Evolutionary conservation across 2,113 vertebrate genomes (phyloP).

Genomic region (Chrysochloris asiatica): DNA sequence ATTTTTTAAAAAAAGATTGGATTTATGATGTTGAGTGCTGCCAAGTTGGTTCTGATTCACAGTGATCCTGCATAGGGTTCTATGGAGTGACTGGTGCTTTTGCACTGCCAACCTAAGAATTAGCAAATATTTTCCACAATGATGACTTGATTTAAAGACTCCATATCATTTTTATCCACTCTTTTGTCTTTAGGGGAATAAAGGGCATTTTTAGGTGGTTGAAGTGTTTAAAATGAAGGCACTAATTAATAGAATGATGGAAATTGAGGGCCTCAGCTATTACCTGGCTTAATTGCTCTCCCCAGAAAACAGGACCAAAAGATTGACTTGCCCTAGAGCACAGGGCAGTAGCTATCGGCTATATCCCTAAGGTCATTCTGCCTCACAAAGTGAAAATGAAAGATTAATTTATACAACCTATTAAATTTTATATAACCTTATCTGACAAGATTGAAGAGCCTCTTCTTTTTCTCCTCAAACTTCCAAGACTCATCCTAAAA

Average conservation of each 20-base stretch:
- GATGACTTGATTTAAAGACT: constrained; percentile 1
- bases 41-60: too few relatives aligned
- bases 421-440: neutral
- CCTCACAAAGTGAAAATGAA: neutral
- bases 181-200: neutral
- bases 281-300: neutral
- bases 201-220: neutral
- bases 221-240: constrained; percentile 30
- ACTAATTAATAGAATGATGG: constrained; percentile 1
- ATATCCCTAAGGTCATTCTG: neutral
- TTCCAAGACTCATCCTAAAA: neutral
- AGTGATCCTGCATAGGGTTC: too few relatives aligned
- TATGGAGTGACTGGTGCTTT: too few relatives aligned
- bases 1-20: neutral
- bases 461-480: neutral
- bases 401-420: neutral
- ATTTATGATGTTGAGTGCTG: neutral
- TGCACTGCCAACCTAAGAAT: too few relatives aligned
- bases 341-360: neutral
- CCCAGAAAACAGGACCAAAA: too few relatives aligned
- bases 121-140: neutral
- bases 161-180: constrained; percentile 28
- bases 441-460: neutral
- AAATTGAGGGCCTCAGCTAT: neutral
- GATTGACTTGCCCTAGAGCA: neutral